Base-by-base conservation (phyloP, 2,113 vertebrate genomes). In the Panurus biarmicus region DNA sequence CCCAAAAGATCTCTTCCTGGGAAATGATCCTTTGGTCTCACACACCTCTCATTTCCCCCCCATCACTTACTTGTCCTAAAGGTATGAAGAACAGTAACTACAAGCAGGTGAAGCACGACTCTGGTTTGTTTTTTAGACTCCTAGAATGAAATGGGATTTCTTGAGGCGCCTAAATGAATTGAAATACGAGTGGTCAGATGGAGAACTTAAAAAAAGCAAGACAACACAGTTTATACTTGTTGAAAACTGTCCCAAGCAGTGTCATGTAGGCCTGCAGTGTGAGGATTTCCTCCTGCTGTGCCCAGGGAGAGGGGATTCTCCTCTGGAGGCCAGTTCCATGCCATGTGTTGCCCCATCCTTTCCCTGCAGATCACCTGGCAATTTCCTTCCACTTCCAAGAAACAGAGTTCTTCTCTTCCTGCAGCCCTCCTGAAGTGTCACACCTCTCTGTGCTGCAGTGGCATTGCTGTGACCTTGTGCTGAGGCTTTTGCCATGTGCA, bases 331-430 rank as follows among this genome's bases (percentile, higher is more conserved):
- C 60, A 40, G 14, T 42, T 83, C 76, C 65, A 54, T 29, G 56
- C 48, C 26, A 12, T 0, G 0, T 14, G 4, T 56, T 42, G 44
- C 33, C 22, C 33, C 11, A 0, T 33, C 23, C 42, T 93, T 74
- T 67, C 53, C 45, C 72, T 62, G 3, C 3, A 3, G 23, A 42
- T 36, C 51, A 33, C 33, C 12, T 89, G 35, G 26, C 47, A 58
- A 18, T 80, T 84, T 62, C 35, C 64, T 88, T 77, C 54, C 21
- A 1, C 89, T 53, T 70, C 13, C 35, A 3, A 81, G 60, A 62
- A 22, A 8, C 0, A 50, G 60, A 60, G 5, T 92, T 73, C 24
- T 70, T 4, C 28, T 54, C 64, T 50, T 84, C 11, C 62, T 88
- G 48, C 54, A 36, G 12, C 31, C 14, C 40, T 85, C 35, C 42